phyloP scores from a whole-genome alignment of 2,888 invertebrate genomes.

The Troilus luridus region DNA sequence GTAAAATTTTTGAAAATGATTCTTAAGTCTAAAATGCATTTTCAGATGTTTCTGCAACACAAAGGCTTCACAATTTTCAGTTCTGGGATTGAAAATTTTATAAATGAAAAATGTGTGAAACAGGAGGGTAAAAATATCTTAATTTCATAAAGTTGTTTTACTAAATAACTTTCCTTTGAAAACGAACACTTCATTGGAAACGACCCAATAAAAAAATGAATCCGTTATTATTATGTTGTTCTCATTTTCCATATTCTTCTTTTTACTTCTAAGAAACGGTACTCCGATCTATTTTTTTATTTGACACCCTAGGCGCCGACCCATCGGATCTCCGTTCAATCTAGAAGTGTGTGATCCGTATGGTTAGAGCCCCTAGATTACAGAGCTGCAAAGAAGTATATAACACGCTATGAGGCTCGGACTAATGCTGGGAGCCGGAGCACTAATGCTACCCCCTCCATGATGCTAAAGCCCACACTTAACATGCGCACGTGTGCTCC shows the following conservation, averaged over 20 bases:
- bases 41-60: too few species aligned
- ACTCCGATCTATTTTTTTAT: background rate
- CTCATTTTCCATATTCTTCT: background rate
- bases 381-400: background rate
- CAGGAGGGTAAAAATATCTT: too few species aligned
- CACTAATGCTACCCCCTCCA: background rate
- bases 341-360: background rate
- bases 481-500: constrained; percentile 21
- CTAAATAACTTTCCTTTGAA: too few species aligned
- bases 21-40: too few species aligned
- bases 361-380: background rate
- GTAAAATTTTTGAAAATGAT: too few species aligned
- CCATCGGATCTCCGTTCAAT: background rate
- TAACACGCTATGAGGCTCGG: background rate
- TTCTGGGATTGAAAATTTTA: too few species aligned
- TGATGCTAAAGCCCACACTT: background rate
- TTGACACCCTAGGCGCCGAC: constrained; percentile 11
- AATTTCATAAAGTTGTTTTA: too few species aligned
- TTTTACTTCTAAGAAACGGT: background rate
- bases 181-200: too few species aligned
- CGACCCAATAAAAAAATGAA: too few species aligned
- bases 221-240: too few species aligned
- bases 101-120: too few species aligned
- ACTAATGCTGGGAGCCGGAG: background rate
- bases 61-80: too few species aligned